A percentile compares a stretch with the other conserved stretches of the same genome.
Conservation (phyloP, 2,888 invertebrate species). For the Ditula angustiorana region DNA sequence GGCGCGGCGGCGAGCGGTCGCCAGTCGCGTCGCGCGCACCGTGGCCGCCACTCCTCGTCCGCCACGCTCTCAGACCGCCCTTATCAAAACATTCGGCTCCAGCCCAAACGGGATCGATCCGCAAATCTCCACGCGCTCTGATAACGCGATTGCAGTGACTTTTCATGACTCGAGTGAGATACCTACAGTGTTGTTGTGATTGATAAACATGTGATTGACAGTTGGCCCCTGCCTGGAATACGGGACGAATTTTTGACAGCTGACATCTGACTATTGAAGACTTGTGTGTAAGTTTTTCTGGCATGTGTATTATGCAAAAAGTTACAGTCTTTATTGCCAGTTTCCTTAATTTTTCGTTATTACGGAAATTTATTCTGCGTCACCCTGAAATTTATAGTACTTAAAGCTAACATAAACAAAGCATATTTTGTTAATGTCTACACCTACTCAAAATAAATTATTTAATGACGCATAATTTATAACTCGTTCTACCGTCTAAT, state of each 20-base stretch:
- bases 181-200: constrained; percentile 54
- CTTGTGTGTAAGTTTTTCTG: constrained; percentile 29
- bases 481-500: constrained; percentile 24
- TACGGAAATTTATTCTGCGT: background rate
- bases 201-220: constrained; percentile 54
- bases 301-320: constrained; percentile 10
- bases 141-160: constrained; percentile 66
- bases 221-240: constrained; percentile 41
- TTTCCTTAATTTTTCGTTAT: too few species aligned
- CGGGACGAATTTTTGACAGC: constrained; percentile 37
- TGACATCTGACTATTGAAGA: constrained; percentile 16
- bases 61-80: constrained; percentile 52
- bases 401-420: background rate
- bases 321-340: too few species aligned
- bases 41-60: constrained; percentile 55
- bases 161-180: constrained; percentile 69
- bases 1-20: constrained; percentile 40
- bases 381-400: constrained; percentile 30
- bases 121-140: constrained; percentile 63
- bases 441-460: constrained; percentile 8
- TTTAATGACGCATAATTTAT: constrained; percentile 6
- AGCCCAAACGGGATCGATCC: constrained; percentile 79
- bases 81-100: constrained; percentile 74
- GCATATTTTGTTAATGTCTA: constrained; percentile 5
- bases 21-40: constrained; percentile 78